A percentile compares a stretch with the other conserved stretches of the same genome.
phyloP scores from a whole-genome alignment of 1,140 invertebrate genomes.

The Drosophila pectinifera region DNA sequence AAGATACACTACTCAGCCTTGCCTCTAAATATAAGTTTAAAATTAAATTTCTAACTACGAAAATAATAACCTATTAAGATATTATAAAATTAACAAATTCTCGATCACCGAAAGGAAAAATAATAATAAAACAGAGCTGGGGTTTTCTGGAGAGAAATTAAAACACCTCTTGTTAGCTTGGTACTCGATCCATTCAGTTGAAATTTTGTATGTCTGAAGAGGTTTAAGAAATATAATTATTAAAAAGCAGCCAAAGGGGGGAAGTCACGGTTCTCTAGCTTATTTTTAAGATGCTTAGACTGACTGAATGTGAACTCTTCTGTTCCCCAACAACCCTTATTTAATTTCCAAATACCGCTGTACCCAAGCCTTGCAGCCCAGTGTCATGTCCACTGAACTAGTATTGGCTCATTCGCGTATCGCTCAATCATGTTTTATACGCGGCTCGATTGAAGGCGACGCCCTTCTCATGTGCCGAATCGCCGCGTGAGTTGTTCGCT shows the following conservation, averaged over 20 bases:
- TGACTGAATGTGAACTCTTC: no score
- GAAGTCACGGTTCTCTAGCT: no score
- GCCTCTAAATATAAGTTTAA: neutral
- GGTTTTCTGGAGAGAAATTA: neutral
- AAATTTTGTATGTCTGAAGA: neutral
- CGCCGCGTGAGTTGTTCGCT: slow-evolving; percentile 11
- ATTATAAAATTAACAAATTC: no score
- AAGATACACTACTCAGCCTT: slow-evolving; percentile 18
- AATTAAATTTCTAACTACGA: neutral
- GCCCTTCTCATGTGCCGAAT: slow-evolving; percentile 68
- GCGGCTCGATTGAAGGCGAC: slow-evolving; percentile 65
- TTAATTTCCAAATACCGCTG: no score
- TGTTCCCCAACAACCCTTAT: no score
- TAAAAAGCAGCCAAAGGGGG: no score
- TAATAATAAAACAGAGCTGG: no score
- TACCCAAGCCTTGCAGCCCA: slow-evolving; percentile 13
- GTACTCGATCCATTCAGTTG: neutral
- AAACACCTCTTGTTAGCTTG: neutral
- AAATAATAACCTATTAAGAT: neutral
- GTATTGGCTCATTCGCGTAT: slow-evolving; percentile 42
- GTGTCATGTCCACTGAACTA: slow-evolving; percentile 19
- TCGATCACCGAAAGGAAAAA: no score
- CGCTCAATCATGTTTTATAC: slow-evolving; percentile 69
- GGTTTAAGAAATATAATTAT: no score
- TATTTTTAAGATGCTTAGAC: no score